A percentile compares a stretch with the other conserved stretches of the same genome.
Evolutionary conservation across 2,888 invertebrate genomes (phyloP).

Genomic region (Apamea sordens): DNA sequence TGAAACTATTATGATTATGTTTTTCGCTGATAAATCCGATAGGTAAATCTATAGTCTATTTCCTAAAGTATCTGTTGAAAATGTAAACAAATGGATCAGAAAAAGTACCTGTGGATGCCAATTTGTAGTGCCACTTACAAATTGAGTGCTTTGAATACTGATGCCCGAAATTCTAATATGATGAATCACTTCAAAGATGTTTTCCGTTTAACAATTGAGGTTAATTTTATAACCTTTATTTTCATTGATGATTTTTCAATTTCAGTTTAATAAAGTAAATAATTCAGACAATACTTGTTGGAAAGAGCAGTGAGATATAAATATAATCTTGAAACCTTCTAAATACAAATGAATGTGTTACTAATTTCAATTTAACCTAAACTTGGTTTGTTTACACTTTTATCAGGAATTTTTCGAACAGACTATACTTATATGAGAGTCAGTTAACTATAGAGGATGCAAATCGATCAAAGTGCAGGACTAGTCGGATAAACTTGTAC

Average conservation of each 20-base stretch:
- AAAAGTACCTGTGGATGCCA: neutral
- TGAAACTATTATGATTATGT: slow-evolving; percentile 11
- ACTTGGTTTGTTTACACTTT: neutral
- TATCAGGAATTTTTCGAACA: neutral
- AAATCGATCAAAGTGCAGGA: slow-evolving; percentile 42
- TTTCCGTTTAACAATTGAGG: neutral
- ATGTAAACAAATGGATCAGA: neutral
- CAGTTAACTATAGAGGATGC: slow-evolving; percentile 29
- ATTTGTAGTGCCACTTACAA: neutral
- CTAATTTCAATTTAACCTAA: neutral
- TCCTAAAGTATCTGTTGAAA: neutral
- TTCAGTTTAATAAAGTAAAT: neutral
- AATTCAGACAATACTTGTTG: neutral
- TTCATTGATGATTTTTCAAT: neutral
- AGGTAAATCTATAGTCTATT: neutral
- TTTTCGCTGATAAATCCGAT: neutral
- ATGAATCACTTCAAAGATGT: too few species aligned
- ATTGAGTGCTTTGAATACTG: neutral
- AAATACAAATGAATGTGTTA: neutral
- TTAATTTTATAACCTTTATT: neutral
- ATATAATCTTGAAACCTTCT: neutral
- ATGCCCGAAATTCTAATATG: neutral
- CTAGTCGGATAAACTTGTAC: slow-evolving; percentile 43
- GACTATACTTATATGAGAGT: neutral
- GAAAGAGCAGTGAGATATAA: neutral